A percentile compares a stretch with the other conserved stretches of the same genome.
These are phyloP conservation scores for Microchirus variegatus DNA, from an alignment of 2,797 vertebrate species.

Conservation along the genomic window DNA sequence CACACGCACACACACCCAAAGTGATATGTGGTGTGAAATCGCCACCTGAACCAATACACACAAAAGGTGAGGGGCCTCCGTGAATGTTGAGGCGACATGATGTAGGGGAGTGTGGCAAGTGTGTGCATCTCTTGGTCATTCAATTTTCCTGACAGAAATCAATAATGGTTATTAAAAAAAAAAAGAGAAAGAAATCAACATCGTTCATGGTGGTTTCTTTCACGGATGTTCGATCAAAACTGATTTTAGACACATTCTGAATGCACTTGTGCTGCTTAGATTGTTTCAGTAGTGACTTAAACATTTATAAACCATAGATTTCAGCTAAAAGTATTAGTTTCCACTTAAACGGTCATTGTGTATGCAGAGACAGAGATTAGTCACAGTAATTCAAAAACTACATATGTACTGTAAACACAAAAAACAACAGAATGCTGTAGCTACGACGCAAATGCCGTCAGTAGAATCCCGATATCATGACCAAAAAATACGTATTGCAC, in stretches of 20 bases:
- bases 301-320: neutral
- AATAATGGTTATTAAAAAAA: neutral
- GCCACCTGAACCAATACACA: constrained; percentile 55
- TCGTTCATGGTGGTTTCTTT: neutral
- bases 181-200: neutral
- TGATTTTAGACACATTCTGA: neutral
- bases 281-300: neutral
- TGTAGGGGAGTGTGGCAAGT: neutral
- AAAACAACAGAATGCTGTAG: no score
- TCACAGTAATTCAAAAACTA: no score
- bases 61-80: constrained; percentile 33
- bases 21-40: constrained; percentile 58
- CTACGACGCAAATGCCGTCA: no score
- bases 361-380: no score
- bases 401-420: no score
- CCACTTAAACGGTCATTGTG: no score
- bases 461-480: no score
- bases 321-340: no score
- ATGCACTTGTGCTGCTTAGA: neutral
- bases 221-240: neutral
- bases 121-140: neutral
- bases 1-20: constrained; percentile 18
- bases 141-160: neutral
- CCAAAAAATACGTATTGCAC: neutral
- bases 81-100: constrained; percentile 44